A percentile compares a stretch with the other conserved stretches of the same genome.
These are phyloP conservation scores for Phengaris alcon DNA, from an alignment of 2,888 invertebrate genomes.

Conservation along the genomic window DNA sequence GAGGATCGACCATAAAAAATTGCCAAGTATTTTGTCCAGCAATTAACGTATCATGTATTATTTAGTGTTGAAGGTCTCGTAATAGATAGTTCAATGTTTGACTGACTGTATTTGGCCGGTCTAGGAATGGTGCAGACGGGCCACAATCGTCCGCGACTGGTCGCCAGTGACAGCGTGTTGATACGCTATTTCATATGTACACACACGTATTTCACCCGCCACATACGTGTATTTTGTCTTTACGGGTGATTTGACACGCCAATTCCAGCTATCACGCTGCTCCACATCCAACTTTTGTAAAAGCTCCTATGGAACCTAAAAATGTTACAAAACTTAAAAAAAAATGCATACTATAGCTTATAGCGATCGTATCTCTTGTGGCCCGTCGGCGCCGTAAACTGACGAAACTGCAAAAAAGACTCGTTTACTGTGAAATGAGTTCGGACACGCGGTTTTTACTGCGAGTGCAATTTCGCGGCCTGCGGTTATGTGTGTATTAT, in stretches of 20 bases:
- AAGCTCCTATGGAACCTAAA: too few relatives aligned
- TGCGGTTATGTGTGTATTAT: slow-evolving; percentile 41
- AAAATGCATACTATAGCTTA: not conserved
- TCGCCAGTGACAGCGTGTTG: too few relatives aligned
- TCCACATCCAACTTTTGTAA: too few relatives aligned
- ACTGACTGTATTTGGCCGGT: too few relatives aligned
- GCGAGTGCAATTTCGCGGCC: slow-evolving; percentile 53
- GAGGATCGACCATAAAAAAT: slow-evolving; percentile 60
- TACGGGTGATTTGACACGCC: too few relatives aligned
- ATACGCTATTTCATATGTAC: too few relatives aligned
- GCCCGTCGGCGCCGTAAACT: slow-evolving; percentile 50
- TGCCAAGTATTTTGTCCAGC: slow-evolving; percentile 72
- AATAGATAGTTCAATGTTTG: slow-evolving; percentile 50
- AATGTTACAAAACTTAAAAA: not conserved
- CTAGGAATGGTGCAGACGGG: too few relatives aligned
- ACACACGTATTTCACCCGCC: too few relatives aligned
- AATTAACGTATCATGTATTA: slow-evolving; percentile 75
- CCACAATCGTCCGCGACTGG: too few relatives aligned
- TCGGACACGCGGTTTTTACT: slow-evolving; percentile 60
- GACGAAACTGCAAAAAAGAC: slow-evolving; percentile 57
- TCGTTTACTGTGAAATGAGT: slow-evolving; percentile 48
- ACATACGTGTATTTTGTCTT: too few relatives aligned
- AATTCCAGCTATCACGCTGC: too few relatives aligned
- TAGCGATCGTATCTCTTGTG: not conserved
- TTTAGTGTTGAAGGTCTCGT: slow-evolving; percentile 69